These are phyloP conservation scores for Thamnophis sirtalis DNA, from an alignment of 2,113 vertebrate genomes.

Conservation along the genomic window DNA sequence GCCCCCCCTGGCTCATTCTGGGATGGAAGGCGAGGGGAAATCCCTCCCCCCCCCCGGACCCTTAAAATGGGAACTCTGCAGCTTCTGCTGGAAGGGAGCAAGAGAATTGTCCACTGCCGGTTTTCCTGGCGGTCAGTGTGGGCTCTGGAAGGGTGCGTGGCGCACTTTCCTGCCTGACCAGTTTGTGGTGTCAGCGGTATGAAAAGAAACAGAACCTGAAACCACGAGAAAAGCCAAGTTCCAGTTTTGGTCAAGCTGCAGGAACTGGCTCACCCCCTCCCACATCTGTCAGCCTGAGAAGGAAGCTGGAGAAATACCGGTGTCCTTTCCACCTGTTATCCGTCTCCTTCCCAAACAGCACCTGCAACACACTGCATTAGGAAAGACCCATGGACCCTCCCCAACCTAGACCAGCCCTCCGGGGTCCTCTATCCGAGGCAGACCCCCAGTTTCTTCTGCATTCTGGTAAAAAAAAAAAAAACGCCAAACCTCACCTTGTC, in stretches of 20 bases:
- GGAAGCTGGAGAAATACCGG: not conserved
- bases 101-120: not conserved
- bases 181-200: not conserved
- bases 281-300: too few relatives aligned
- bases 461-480: too few relatives aligned
- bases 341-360: too few relatives aligned
- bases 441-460: not conserved
- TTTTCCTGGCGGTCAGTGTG: not conserved
- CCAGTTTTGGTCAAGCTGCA: not conserved
- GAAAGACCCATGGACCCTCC: not conserved
- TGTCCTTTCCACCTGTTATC: not conserved
- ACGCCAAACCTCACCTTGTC: not conserved
- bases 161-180: not conserved
- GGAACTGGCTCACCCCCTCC: not conserved
- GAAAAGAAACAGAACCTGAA: not conserved
- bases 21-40: not conserved
- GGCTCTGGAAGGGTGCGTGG: not conserved
- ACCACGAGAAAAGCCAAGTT: not conserved
- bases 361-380: not conserved
- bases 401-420: not conserved
- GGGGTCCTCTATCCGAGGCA: not conserved
- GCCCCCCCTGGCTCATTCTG: not conserved
- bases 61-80: not conserved
- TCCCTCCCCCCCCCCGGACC: not conserved
- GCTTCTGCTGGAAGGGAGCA: not conserved